Evolutionary conservation across 2,888 invertebrate species (phyloP).

Genomic region (Xestia xanthographa): DNA sequence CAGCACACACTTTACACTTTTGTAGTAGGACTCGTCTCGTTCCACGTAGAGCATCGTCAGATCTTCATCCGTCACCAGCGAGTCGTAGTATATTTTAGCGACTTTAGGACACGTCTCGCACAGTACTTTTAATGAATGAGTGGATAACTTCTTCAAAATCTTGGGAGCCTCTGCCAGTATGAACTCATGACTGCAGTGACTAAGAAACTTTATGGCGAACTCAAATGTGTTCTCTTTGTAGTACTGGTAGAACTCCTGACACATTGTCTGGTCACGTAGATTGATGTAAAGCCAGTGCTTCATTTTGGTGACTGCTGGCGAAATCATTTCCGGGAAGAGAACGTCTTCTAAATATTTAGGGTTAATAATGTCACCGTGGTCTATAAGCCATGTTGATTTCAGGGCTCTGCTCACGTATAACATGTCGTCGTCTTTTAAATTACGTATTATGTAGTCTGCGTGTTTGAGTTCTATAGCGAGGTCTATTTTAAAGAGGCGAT

Average conservation of each 20-base stretch:
- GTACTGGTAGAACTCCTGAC: constrained; percentile 77
- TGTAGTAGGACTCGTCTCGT: constrained; percentile 65
- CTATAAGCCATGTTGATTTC: constrained; percentile 79
- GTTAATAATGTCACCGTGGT: constrained; percentile 74
- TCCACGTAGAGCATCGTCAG: constrained; percentile 66
- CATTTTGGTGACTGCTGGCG: constrained; percentile 74
- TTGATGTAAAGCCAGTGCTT: constrained; percentile 76
- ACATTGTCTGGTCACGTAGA: constrained; percentile 68
- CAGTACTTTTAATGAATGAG: constrained; percentile 76
- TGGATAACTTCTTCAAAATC: constrained; percentile 73
- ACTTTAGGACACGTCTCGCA: constrained; percentile 74
- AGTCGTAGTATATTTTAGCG: constrained; percentile 75
- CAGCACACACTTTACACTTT: constrained; percentile 72
- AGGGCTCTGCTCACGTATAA: constrained; percentile 81
- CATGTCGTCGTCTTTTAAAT: constrained; percentile 80
- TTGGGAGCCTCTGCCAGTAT: constrained; percentile 70
- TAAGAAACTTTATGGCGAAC: constrained; percentile 73
- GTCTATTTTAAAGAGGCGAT: constrained; percentile 81
- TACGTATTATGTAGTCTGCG: constrained; percentile 76
- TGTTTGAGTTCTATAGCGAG: constrained; percentile 76
- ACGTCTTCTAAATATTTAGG: constrained; percentile 76
- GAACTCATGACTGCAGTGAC: constrained; percentile 72
- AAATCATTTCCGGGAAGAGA: constrained; percentile 79
- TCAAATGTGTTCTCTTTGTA: constrained; percentile 71
- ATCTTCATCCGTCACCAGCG: constrained; percentile 64